Evolutionary conservation across 2,797 vertebrate genomes (phyloP), one percentile per base, ranked within the genome.

Genomic region (Sebastes trivittatus): DNA sequence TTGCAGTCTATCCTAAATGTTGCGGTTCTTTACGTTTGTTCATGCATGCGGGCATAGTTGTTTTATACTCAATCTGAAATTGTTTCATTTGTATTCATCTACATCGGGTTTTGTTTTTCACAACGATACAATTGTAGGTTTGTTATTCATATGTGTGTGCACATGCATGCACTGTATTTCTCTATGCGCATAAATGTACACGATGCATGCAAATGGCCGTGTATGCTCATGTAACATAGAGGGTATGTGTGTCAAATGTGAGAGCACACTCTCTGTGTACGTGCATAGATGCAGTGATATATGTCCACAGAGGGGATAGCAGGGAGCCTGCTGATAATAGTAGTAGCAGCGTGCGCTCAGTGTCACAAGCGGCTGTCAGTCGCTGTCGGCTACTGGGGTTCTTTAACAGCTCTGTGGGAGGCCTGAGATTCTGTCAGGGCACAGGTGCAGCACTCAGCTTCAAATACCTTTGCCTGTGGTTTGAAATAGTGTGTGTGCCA

Each of bases 321-420:
- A 66, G 78, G 75, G 74, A 74, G 55, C 68, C 81, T 80, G 46
- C 77, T 83, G 79, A 83, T 82, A 82, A 86, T 80, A 82, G 79
- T 59, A 67, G 78, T 34, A 79, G 68, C 79, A 49, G 72, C 73
- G 49, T 88, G 66, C 5, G 61, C 75, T 85, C 61, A 1, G 71
- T 88, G 80, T 91, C 85, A 86, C 77, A 76, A 83, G 77, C 34
- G 46, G 69, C 80, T 91, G 16, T 72, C 56, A 83, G 77, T 74
- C 1, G 27, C 88, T 89, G 72, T 77, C 78, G 86, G 91, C 86
- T 83, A 78, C 84, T 85, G 78, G 38, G 84, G 73, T 91, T 88
- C 82, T 93, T 89, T 83, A 91, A 61, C 72, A 84, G 78, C 90
- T 83, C 89, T n/a, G 81, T 73, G 81, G 92, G 93, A 85, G 74